Conservation (phyloP, 2,888 invertebrate species). For the Erebia ligea region DNA sequence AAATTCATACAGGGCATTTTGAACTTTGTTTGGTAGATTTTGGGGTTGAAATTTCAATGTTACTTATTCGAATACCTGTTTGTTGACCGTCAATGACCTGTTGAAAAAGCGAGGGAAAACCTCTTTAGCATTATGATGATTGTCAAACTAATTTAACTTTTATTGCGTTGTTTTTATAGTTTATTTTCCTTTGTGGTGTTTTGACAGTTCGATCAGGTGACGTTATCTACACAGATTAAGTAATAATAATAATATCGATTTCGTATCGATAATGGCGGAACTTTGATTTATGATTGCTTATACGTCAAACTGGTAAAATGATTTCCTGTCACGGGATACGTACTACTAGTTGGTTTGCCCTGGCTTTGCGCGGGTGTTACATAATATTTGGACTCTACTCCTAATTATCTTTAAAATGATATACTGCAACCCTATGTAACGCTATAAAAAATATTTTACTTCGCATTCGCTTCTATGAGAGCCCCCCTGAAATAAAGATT, state of each 20-base stretch:
- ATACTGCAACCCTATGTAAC: too few relatives aligned
- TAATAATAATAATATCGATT: conserved; percentile 24
- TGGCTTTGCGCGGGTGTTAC: not conserved
- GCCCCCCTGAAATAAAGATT: too few relatives aligned
- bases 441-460: too few relatives aligned
- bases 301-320: not conserved
- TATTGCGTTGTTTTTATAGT: not conserved
- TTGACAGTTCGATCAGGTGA: conserved; percentile 27
- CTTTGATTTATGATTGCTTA: conserved; percentile 19
- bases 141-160: conserved; percentile 5
- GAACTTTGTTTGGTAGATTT: conserved; percentile 22
- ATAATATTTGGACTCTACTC: too few relatives aligned
- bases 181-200: conserved; percentile 9
- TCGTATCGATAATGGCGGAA: conserved; percentile 15
- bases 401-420: too few relatives aligned
- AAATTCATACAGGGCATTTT: conserved; percentile 28
- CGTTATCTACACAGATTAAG: conserved; percentile 26
- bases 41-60: conserved; percentile 23
- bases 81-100: conserved; percentile 74
- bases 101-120: conserved; percentile 56
- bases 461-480: too few relatives aligned
- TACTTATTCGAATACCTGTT: conserved; percentile 63
- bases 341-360: not conserved
- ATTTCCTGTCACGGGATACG: not conserved
- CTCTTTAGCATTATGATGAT: conserved; percentile 25